phyloP scores from a whole-genome alignment of 2,888 invertebrate genomes.

The Drosophila nigritarsus region DNA sequence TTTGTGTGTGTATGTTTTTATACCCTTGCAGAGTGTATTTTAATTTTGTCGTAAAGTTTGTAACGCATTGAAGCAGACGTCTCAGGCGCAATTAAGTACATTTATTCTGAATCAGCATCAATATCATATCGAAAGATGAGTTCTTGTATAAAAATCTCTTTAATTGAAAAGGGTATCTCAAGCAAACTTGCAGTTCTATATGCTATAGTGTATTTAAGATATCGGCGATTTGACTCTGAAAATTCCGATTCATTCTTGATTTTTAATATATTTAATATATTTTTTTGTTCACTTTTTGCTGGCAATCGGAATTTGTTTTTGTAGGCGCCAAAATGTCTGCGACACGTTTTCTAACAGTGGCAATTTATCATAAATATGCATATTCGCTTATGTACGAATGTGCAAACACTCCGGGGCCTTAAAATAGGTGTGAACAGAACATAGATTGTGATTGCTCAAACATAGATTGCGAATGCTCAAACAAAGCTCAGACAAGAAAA shows the following conservation, averaged over 20 bases:
- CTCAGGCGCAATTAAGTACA: not conserved
- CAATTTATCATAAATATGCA: slow-evolving; percentile 79
- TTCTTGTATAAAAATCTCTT: not conserved
- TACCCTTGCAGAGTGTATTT: not conserved
- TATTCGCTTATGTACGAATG: slow-evolving; percentile 3
- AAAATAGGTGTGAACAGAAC: not conserved
- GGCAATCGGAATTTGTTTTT: slow-evolving; percentile 43
- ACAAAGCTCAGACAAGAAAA: not conserved
- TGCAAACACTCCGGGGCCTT: not conserved
- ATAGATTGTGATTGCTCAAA: not conserved
- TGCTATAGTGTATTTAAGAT: not conserved
- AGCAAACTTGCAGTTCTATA: not conserved
- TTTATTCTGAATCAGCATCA: not conserved
- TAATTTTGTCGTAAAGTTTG: not conserved
- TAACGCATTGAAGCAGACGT: not conserved
- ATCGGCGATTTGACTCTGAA: not conserved
- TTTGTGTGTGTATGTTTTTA: not conserved
- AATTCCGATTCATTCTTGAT: not conserved
- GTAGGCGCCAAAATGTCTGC: slow-evolving; percentile 73
- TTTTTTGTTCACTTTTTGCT: slow-evolving; percentile 15
- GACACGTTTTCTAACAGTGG: slow-evolving; percentile 66
- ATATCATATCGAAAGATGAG: not conserved
- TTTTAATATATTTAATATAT: slow-evolving; percentile 11
- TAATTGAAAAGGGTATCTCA: not conserved
- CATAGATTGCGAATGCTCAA: not conserved